Evolutionary conservation across 1,140 invertebrate genomes (phyloP).

Genomic region (Heliconius melpomene): DNA sequence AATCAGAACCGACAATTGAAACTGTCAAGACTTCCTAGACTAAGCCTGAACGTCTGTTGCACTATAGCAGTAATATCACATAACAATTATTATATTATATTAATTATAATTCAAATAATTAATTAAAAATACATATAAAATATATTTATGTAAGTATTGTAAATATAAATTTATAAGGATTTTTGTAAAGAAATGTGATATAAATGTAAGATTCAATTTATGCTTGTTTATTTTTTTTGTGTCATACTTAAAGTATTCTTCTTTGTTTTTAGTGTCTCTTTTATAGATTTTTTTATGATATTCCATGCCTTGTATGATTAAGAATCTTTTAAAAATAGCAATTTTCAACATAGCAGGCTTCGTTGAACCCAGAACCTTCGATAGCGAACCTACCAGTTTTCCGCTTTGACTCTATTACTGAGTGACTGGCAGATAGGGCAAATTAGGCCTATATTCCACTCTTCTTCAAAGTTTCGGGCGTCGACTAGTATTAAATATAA

Average conservation of each 20-base stretch:
- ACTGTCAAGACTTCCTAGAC: neutral
- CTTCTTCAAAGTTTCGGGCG: no score
- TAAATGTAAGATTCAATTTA: slow-evolving; percentile 50
- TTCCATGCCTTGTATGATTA: neutral
- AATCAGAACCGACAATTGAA: neutral
- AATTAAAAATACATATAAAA: neutral
- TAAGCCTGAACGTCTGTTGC: neutral
- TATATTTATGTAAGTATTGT: slow-evolving; percentile 42
- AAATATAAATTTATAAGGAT: slow-evolving; percentile 48
- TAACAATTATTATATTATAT: neutral
- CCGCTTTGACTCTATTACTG: no score
- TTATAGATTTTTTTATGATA: neutral
- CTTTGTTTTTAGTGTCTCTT: neutral
- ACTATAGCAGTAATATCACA: neutral
- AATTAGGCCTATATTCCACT: no score
- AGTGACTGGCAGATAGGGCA: no score
- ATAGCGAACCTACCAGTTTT: no score
- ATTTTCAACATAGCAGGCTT: no score
- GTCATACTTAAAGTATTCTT: neutral
- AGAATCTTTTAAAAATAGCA: no score
- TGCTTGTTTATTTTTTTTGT: neutral
- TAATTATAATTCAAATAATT: neutral
- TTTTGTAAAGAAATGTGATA: slow-evolving; percentile 71
- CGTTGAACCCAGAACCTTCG: no score
- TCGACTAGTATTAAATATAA: no score